phyloP scores from a whole-genome alignment of 2,888 invertebrate species.

The Vandiemenella viatica region DNA sequence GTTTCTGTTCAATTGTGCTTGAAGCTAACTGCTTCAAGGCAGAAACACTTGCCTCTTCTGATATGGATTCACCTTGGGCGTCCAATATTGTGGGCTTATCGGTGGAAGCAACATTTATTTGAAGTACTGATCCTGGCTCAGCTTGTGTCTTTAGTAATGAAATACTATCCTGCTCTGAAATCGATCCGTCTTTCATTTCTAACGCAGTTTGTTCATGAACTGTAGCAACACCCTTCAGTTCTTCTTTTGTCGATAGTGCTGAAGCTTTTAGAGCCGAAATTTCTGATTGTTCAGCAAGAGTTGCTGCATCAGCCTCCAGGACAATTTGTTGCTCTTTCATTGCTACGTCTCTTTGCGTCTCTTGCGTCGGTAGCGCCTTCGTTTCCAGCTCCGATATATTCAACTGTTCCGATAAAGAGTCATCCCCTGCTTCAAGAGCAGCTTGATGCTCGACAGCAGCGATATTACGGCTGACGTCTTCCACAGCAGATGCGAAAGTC shows the following conservation, averaged over 20 bases:
- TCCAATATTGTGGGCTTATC: not conserved
- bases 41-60: not conserved
- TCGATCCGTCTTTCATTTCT: not conserved
- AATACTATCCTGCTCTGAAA: not conserved
- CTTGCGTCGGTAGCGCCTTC: not conserved
- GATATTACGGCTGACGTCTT: slow-evolving; percentile 9
- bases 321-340: slow-evolving; percentile 22
- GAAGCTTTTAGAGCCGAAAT: slow-evolving; percentile 1
- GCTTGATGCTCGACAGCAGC: not conserved
- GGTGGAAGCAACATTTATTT: not conserved
- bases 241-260: not conserved
- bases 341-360: not conserved
- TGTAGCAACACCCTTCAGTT: not conserved
- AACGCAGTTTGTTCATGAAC: not conserved
- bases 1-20: not conserved
- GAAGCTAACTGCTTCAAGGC: not conserved
- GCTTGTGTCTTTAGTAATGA: not conserved
- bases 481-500: slow-evolving; percentile 14
- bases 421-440: not conserved
- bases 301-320: slow-evolving; percentile 5
- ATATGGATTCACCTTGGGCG: not conserved
- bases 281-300: slow-evolving; percentile 2
- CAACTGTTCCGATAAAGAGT: not conserved
- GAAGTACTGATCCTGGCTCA: not conserved
- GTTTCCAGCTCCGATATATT: slow-evolving; percentile 15